A percentile compares a stretch with the other conserved stretches of the same genome.
Evolutionary conservation across 2,888 invertebrate species (phyloP).

Genomic region (Parnassius apollo): DNA sequence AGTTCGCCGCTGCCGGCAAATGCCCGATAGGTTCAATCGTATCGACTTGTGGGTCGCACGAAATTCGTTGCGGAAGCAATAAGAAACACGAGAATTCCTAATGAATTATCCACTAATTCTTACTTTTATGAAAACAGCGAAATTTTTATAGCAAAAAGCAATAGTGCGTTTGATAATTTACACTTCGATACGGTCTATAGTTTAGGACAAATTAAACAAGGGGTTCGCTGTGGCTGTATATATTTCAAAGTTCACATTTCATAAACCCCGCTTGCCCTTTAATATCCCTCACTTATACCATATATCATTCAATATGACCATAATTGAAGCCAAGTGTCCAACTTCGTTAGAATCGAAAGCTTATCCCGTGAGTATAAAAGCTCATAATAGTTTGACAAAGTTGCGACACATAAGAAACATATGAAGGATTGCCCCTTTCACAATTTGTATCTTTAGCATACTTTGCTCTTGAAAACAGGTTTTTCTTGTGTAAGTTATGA

Average conservation of each 20-base stretch:
- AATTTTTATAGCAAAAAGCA: slow-evolving; percentile 52
- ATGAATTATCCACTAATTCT: slow-evolving; percentile 67
- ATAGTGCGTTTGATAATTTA: slow-evolving; percentile 35
- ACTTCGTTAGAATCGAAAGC: slow-evolving; percentile 58
- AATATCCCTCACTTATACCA: slow-evolving; percentile 80
- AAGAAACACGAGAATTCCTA: slow-evolving; percentile 76
- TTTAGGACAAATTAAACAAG: slow-evolving; percentile 79
- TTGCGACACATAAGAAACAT: slow-evolving; percentile 56
- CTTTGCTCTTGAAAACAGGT: slow-evolving; percentile 74
- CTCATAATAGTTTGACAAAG: slow-evolving; percentile 52
- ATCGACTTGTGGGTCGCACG: slow-evolving; percentile 77
- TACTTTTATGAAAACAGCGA: slow-evolving; percentile 47
- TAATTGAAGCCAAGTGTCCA: slow-evolving; percentile 70
- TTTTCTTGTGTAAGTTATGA: slow-evolving; percentile 66
- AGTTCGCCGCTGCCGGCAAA: slow-evolving; percentile 77
- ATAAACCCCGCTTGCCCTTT: slow-evolving; percentile 75
- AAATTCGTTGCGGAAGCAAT: slow-evolving; percentile 81
- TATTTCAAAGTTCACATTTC: slow-evolving; percentile 78
- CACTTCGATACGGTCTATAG: slow-evolving; percentile 69
- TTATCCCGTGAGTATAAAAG: slow-evolving; percentile 56
- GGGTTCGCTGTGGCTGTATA: slow-evolving; percentile 69
- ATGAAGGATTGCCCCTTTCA: slow-evolving; percentile 79
- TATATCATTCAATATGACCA: slow-evolving; percentile 80
- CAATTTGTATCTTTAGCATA: slow-evolving; percentile 79
- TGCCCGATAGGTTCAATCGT: slow-evolving; percentile 78